Evolutionary conservation across 2,113 vertebrate genomes (phyloP), one percentile per base, ranked within the genome.

Genomic region (Urocolius indicus): DNA sequence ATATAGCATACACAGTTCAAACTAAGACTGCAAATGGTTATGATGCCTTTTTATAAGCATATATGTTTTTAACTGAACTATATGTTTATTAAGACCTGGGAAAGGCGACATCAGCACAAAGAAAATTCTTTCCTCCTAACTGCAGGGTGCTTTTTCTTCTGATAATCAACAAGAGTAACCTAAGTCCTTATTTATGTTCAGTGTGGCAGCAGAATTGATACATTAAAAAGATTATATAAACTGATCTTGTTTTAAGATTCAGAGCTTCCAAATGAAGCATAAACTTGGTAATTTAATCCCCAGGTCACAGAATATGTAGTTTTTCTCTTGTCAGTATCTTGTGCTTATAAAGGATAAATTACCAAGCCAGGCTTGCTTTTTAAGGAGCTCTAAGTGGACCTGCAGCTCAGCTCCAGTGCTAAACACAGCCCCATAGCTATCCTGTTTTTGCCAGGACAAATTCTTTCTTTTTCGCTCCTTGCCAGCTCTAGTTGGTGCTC

Each of bases 171-270:
- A 1, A 48, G 10, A 88, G 38, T 67, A 90, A 84, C 59, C 23
- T 45, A 48, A 63, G 23, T 43, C 23, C 49, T 90, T 92, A 75
- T 78, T 91, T 93, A 24, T 45, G 63, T 88, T 93, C 72, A 61
- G n/a, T 68, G 45, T 72, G 30, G 75, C 80, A 84, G 57, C 84
- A 93, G 90, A 97, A 92, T 15, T 75, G 65, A 84, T 92, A 84
- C 23, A 45, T 34, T 77, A 32, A 71, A 77, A 85, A 71, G n/a
- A 34, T 38, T 17, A 8, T 67, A 84, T 76, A 71, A 89, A 85
- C 75, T 77, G 41, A 87, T 80, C 41, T 85, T 61, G 38, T 38
- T 95, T 87, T 49, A 68, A 84, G 76, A 89, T 81, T 68, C 66
- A 58, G 46, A 86, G 45, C 68, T 87, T 81, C 63, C 55, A 93